Base-by-base conservation (phyloP, 2,888 invertebrate genomes). In the Acheta domesticus region DNA sequence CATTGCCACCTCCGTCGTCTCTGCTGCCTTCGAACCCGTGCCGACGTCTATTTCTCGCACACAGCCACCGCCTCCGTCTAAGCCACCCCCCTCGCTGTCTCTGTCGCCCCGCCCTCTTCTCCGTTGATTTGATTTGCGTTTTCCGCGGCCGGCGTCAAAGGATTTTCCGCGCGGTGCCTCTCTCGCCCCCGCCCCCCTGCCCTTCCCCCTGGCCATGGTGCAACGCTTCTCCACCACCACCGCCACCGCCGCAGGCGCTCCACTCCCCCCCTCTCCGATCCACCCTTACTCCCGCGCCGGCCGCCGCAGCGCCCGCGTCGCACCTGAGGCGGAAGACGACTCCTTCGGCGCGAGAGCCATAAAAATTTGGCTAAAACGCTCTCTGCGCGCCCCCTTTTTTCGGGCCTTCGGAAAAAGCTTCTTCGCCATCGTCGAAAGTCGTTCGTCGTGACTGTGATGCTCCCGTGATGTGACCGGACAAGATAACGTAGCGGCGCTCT, bases 71-170 rank as follows among this genome's bases (percentile, higher is more conserved):
- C 23, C 23, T 36, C 36, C 36, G 36, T 2, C 23, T 23, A 23
- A 23, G 23, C 36, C 2, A 36, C 36, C 36, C 36, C 36, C 36
- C 8, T 14, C 3, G 62, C 16, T 62, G 62, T 3, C 62, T 3
- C n/a, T 1, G 62, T 14, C 12, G 62, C 62, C 62, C 19, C n/a
- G 3, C 16, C 16, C 62, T 62, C 62, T 62, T n/a, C 62, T 62
- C 62, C 62, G n/a, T 14, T 62, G 62, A 62, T 62, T 62, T 62
- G 62, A 62, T 62, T 62, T 62, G 62, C 62, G 62, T 62, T 62
- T 62, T 62, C 62, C 62, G 62, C 62, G 62, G 62, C 62, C 12
- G 62, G 62, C 62, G 14, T 62, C 62, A 62, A 62, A 62, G 62
- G 62, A 62, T 62, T 62, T 62, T 62, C 62, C 62, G 8, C 4